Conservation (phyloP, 2,888 invertebrate species). For the Busseola fusca region DNA sequence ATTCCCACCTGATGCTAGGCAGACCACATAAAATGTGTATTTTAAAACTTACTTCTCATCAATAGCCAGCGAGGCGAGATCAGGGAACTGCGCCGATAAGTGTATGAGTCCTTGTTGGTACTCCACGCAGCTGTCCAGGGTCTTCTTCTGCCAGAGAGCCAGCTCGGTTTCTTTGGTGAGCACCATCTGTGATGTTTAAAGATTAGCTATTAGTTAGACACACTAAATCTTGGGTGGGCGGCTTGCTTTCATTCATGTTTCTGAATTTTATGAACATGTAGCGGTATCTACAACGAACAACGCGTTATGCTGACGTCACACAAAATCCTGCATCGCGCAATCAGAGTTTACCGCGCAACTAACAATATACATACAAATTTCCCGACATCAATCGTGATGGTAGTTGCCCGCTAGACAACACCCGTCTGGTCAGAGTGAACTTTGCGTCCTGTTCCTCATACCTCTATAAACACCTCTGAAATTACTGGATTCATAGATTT, state of each 20-base stretch:
- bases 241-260: background rate
- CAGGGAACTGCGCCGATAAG: conserved; percentile 74
- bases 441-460: too few species aligned
- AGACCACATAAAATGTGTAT: background rate
- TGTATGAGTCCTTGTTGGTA: conserved; percentile 82
- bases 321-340: too few species aligned
- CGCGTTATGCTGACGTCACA: too few species aligned
- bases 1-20: too few species aligned
- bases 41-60: conserved; percentile 77
- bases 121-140: conserved; percentile 80
- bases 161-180: conserved; percentile 79
- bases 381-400: too few species aligned
- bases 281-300: too few species aligned
- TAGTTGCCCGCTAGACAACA: too few species aligned
- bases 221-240: background rate
- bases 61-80: conserved; percentile 73
- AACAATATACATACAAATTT: too few species aligned
- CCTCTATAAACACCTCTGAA: too few species aligned
- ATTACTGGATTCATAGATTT: too few species aligned
- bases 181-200: conserved; percentile 71
- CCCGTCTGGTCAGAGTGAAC: too few species aligned
- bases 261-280: background rate
- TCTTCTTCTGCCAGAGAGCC: conserved; percentile 81
- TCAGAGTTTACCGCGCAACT: too few species aligned
- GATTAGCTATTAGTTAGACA: background rate